Evolutionary conservation across 2,113 vertebrate genomes (phyloP), one percentile per base, ranked within the genome.

Genomic region (Nanorana parkeri): DNA sequence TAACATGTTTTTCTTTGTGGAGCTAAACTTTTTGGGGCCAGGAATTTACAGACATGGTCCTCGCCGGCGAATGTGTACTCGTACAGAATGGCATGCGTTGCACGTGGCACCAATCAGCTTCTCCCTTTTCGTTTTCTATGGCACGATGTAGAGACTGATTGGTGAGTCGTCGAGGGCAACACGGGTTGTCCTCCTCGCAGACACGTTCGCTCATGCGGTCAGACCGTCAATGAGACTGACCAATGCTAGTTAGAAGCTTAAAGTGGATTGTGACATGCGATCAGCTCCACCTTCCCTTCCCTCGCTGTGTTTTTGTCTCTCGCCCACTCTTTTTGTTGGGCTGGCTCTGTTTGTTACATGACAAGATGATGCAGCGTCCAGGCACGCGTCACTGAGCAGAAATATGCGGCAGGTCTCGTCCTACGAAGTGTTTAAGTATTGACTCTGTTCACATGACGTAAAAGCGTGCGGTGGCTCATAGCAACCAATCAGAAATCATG

Each of bases 161-260:
- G 41, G 41, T 41, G 4, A 7, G 8, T 47, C 1, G 41, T 47
- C 41, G 41, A 36, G 32, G 41, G 41, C 41, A 47, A 11, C 41
- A 47, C 41, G 13, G 13, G 41, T 13, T 47, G 41, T 47, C 13
- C 41, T 47, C 41, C 13, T 41, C 8, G 11, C 41, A 0, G 41
- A 47, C 41, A 47, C 41, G 11, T 47, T 8, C 8, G 8, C 6
- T 41, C 8, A 10, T 10, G 41, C 1, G 6, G 6, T 47, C 41
- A 47, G 13, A 47, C 93, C 91, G 94, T 94, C 89, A 89, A 91
- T 92, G 93, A 92, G 86, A 87, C 91, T 95, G 94, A 95, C 94
- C 93, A 95, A 94, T 94, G 91, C 88, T 88, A 88, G 90, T 87
- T 88, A 87, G 90, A 86, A 78, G 41, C 54, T 88, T n/a, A 84